Evolutionary conservation across 2,797 vertebrate genomes (phyloP).

Genomic region (Anomalospiza imberbis): DNA sequence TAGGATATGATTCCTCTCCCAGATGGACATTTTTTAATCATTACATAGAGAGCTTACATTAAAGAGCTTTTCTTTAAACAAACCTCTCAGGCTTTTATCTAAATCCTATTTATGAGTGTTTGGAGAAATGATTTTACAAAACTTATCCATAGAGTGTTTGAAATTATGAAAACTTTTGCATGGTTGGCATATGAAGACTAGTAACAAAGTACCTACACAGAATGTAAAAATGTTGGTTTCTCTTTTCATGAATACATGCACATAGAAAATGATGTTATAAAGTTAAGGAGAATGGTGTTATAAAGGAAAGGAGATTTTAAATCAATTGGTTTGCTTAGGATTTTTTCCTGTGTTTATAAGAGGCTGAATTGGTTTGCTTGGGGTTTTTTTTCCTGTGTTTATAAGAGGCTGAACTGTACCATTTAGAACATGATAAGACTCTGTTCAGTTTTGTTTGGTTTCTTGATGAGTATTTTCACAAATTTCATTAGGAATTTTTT

Average conservation of each 20-base stretch:
- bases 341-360: background rate
- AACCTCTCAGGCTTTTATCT: background rate
- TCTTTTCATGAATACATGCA: background rate
- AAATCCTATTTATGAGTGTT: background rate
- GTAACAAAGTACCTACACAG: background rate
- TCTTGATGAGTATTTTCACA: background rate
- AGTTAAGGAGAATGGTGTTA: background rate
- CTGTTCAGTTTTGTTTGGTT: background rate
- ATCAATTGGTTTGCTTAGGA: background rate
- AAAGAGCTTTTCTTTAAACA: background rate
- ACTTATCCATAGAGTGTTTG: background rate
- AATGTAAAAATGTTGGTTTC: background rate
- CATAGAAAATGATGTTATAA: background rate
- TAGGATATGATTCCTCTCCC: accelerated
- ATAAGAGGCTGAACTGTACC: background rate
- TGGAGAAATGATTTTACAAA: background rate
- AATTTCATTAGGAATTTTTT: background rate
- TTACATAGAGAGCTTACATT: background rate
- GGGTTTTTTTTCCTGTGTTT: background rate
- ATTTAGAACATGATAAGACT: background rate
- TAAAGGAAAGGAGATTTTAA: background rate
- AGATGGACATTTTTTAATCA: accelerated
- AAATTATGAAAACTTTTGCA: background rate
- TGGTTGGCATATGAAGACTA: background rate
- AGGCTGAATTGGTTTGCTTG: background rate